Base-by-base conservation (phyloP, 2,113 vertebrate genomes). In the Ardeotis arabs region DNA sequence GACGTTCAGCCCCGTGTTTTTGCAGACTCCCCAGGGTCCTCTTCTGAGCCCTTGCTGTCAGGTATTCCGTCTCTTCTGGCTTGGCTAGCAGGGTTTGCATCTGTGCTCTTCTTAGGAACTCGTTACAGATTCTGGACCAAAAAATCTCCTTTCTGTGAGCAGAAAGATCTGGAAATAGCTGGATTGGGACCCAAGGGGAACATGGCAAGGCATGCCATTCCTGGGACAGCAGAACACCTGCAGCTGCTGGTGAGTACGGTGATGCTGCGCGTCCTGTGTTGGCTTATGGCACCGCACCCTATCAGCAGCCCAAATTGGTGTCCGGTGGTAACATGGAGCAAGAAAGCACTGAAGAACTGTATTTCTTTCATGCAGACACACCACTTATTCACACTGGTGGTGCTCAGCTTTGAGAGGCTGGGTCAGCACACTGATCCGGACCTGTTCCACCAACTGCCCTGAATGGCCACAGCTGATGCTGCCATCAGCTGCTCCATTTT, bases 251-350 rank as follows among this genome's bases (percentile, higher is more conserved):
- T 1, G 9, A 58, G 11, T 4, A 12, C 33, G 47, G 35, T 5
- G 63, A 14, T 58, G 56, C 45, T 70, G 59, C 7, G 60, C 44
- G 56, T 28, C 28, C 8, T 25, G 56, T 35, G 16, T 29, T 81
- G 3, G 0, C 49, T 37, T 33, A 68, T 4, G 37, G 56, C 50
- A n/a, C 16, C 23, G 4, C 1, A 1, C 23, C 21, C 11, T 39
- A 3, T 33, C 14, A 28, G 35, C 39, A 86, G 55, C 84, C 60
- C 87, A 23, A 24, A 39, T 44, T 44, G 50, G 25, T 4, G 63
- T 23, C 86, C 77, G 49, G 31, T 33, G 22, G 25, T 33, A 28
- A 37, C 4, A 33, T 2, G 45, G 27, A 85, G 27, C 41, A 59
- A 14, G 1, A 8, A 73, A 72, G 24, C 12, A 3, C 3, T 45